A percentile compares a stretch with the other conserved stretches of the same genome.
These are phyloP conservation scores for Gymnarchus niloticus DNA, from an alignment of 2,113 vertebrate species.

Conservation along the genomic window DNA sequence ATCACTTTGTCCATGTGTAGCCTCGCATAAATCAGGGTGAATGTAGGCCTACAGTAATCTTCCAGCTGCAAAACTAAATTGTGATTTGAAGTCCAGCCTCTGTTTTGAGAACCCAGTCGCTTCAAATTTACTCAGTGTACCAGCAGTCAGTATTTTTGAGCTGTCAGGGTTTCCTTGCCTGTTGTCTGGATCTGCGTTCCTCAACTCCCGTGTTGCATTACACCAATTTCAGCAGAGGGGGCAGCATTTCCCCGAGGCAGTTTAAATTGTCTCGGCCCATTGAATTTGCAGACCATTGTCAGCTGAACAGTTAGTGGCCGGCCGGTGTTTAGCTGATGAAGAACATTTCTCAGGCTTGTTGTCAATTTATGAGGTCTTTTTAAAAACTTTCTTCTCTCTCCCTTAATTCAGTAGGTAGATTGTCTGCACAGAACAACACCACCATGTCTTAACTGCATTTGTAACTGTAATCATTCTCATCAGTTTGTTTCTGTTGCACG, in stretches of 20 bases:
- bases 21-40: background rate
- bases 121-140: too few species aligned
- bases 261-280: background rate
- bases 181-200: too few species aligned
- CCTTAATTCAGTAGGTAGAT: constrained; percentile 10
- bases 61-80: background rate
- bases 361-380: background rate
- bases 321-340: background rate
- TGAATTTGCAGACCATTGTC: background rate
- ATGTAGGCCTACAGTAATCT: background rate
- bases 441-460: background rate
- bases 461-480: background rate
- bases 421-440: background rate
- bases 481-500: background rate
- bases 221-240: background rate
- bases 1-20: background rate
- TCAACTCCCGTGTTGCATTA: background rate
- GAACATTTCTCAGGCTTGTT: background rate
- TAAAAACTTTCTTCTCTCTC: background rate
- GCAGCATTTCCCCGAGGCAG: background rate
- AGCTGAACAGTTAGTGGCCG: background rate
- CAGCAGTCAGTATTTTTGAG: too few species aligned
- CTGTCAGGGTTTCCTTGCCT: too few species aligned
- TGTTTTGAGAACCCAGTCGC: too few species aligned
- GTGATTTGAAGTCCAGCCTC: background rate